These are phyloP conservation scores for Melinaea menophilus DNA, from an alignment of 2,888 invertebrate genomes.

Conservation along the genomic window DNA sequence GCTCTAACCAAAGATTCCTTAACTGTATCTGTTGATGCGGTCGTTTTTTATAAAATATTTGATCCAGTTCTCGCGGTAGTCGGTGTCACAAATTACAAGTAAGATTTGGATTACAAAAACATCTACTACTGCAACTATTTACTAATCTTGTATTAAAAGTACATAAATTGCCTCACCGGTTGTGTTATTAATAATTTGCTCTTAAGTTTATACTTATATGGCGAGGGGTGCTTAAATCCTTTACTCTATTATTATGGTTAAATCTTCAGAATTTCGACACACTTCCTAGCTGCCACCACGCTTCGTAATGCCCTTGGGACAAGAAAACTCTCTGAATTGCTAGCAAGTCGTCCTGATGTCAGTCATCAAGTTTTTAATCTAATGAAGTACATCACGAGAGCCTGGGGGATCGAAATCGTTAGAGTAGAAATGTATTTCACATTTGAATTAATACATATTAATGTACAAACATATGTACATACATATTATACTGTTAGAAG, in stretches of 20 bases:
- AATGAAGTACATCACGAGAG: constrained; percentile 86
- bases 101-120: constrained; percentile 18
- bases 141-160: too few relatives aligned
- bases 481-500: neutral
- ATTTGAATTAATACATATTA: constrained; percentile 2
- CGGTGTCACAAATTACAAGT: constrained; percentile 51
- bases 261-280: constrained; percentile 81
- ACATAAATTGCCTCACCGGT: neutral
- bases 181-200: constrained; percentile 2
- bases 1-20: constrained; percentile 84
- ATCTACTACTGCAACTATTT: too few relatives aligned
- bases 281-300: constrained; percentile 86
- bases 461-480: neutral
- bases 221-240: too few relatives aligned
- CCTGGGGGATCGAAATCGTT: constrained; percentile 92
- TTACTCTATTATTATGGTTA: neutral
- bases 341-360: constrained; percentile 90
- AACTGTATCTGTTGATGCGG: constrained; percentile 93
- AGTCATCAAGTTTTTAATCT: constrained; percentile 87
- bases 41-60: constrained; percentile 85
- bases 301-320: constrained; percentile 92
- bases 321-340: constrained; percentile 88
- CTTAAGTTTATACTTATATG: too few relatives aligned
- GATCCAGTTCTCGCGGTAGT: constrained; percentile 84
- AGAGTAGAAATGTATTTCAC: constrained; percentile 90